Base-by-base conservation (phyloP, 1,140 invertebrate species). In the Cydia strobilella region DNA sequence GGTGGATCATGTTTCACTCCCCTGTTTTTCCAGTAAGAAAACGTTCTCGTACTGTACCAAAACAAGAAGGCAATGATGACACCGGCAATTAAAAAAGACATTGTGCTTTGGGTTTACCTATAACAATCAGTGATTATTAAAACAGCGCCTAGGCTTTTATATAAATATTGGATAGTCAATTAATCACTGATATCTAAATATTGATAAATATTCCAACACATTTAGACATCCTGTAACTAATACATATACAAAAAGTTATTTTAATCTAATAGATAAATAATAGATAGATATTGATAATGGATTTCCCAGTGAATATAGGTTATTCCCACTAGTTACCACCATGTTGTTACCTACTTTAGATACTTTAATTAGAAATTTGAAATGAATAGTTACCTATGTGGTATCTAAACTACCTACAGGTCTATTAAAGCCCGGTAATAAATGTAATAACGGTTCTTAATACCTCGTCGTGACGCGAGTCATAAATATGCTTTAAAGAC, bases 181-280 rank as follows among this genome's bases (percentile, higher is more conserved):
- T 23, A 59, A 59, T 59, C 54, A 59, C 54, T 59, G 54, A 59
- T 59, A 59, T 59, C 54, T 59, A 23, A 20, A 59, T 59, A 59
- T 59, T 59, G 54, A 59, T 59, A 59, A 59, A 10, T 23, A 12
- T 59, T 59, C 51, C 51, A 59, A 59, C 18, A 59, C 54, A 3
- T 23, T 59, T 12, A 59, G 54, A 23, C 18, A 59, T 59, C 54
- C 54, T 23, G 54, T 59, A 31, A 6, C 25, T 13, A 69, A 35
- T 69, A 31, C 10, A 13, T 35, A 12, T 35, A 51, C 3, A 15
- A 1, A 51, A 18, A 51, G 6, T 51, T n/a, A 51, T n/a, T 45
- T 45, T 45, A 15, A 51, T 51, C n/a, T 51, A 42, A 42, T 42
- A 7, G 15, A 51, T 6, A 18, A 7, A 51, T 51, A 51, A 18